These are phyloP conservation scores for Drosophila pruinosa DNA, from an alignment of 1,140 invertebrate genomes.

Conservation along the genomic window DNA sequence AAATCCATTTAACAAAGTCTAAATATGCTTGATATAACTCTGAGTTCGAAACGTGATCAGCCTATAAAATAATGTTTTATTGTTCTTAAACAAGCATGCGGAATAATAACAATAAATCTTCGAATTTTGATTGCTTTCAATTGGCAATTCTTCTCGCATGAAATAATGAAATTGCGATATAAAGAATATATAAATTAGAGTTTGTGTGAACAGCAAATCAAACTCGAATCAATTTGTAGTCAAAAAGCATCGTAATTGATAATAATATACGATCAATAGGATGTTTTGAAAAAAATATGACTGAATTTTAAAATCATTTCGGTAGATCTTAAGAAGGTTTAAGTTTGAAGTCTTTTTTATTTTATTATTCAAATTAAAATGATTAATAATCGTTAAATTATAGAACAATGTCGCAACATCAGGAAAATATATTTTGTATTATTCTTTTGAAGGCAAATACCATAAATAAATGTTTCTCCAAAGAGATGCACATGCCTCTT, in stretches of 20 bases:
- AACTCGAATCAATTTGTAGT: background rate
- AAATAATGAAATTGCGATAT: background rate
- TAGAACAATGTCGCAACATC: no score
- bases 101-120: slow-evolving; percentile 18
- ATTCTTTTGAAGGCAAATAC: no score
- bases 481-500: background rate
- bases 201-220: background rate
- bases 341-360: no score
- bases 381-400: background rate
- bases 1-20: slow-evolving; percentile 11
- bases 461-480: no score
- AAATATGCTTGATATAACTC: slow-evolving; percentile 12
- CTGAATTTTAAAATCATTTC: no score
- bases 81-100: background rate
- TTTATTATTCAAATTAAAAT: background rate
- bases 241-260: background rate
- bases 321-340: no score
- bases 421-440: no score
- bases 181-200: background rate
- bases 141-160: slow-evolving; percentile 13
- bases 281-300: background rate
- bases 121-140: background rate
- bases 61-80: slow-evolving; percentile 9
- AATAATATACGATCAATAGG: background rate
- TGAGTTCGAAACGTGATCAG: slow-evolving; percentile 28